Base-by-base conservation (phyloP, 2,888 invertebrate species). In the Drosophila heteroneura region DNA sequence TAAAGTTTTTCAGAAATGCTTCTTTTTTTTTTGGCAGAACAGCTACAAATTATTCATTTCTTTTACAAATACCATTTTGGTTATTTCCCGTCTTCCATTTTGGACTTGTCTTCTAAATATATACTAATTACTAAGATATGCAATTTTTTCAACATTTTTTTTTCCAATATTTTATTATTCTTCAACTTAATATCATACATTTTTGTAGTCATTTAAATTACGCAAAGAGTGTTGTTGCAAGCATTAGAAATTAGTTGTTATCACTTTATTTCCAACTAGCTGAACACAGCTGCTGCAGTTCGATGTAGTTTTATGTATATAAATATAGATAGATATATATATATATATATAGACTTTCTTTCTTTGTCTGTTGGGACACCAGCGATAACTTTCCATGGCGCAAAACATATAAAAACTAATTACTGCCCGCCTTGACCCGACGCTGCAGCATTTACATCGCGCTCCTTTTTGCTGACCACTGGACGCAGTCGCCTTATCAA, bases 401-500 rank as follows among this genome's bases (percentile, higher is more conserved):
- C 44, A 61, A 61, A 67, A 57, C 59, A 62, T 47, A 58, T 56
- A 60, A 66, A 79, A 75, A 79, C 66, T 67, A 80, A 80, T 79
- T 80, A 70, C 63, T 66, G 28, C 1, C 32, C 39, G 56, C n/a
- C 60, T 57, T 16, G 51, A 56, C 9, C 28, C 26, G 67, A 26
- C 39, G 52, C 30, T 47, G 70, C 19, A 3, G 28, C 56, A 57
- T 57, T 57, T 57, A 57, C 56, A 56, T 7, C 19, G 37, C 26
- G 37, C 32, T 52, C 81, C 85, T 76, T 83, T 83, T 83, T 72
- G 83, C 19, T 37, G 75, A 51, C 61, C 68, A 56, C 53, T 61
- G 75, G 44, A 53, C 57, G 51, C 26, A 47, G 71, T 33, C 57
- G 65, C 66, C 77, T 85, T 90, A 90, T 89, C 86, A 90, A 88